Base-by-base conservation (phyloP, 2,888 invertebrate species). In the Thymelicus acteon region DNA sequence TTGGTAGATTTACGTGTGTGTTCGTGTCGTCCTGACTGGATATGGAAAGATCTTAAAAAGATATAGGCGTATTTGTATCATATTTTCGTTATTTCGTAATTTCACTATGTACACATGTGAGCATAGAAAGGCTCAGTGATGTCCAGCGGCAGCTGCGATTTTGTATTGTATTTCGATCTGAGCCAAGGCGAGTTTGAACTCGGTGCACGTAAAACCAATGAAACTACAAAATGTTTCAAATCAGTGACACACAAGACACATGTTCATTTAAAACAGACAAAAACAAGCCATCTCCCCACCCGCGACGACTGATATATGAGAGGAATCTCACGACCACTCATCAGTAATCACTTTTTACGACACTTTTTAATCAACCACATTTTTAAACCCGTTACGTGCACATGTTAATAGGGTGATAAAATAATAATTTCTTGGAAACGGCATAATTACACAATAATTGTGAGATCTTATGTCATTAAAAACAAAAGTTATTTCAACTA, bases 291-390 rank as follows among this genome's bases (percentile, higher is more conserved):
- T 13, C 57, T 48, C 15, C 7, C 67, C 67, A 67, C 67, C 67
- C 67, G 67, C 67, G 67, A 49, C 39, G 67, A 67, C 4, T 67
- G 67, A 60, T 67, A 60, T 60, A 67, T 49, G 67, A 47, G 60
- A 4, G 44, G 15, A 48, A 58, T 60, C 67, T 37, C 39, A 64
- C 54, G 54, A 54, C 54, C 15, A 15, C 49, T 40, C 60, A 66
- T 19, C 48, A 58, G 10, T 48, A 13, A 67, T 67, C 48, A 60
- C 49, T 31, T 67, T 60, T 67, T 67, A 67, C 60, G 67, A 67
- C 60, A 60, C 13, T 67, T 66, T 66, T 60, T 67, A 67, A 60
- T 60, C 44, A 44, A 31, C 24, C 31, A 58, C n/a, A 31, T n/a
- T 58, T 66, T 54, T 57, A 24, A 24, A 54, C 54, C 31, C 54